These are phyloP conservation scores for Vesta saturnalis DNA, from an alignment of 2,888 invertebrate genomes.

Conservation along the genomic window DNA sequence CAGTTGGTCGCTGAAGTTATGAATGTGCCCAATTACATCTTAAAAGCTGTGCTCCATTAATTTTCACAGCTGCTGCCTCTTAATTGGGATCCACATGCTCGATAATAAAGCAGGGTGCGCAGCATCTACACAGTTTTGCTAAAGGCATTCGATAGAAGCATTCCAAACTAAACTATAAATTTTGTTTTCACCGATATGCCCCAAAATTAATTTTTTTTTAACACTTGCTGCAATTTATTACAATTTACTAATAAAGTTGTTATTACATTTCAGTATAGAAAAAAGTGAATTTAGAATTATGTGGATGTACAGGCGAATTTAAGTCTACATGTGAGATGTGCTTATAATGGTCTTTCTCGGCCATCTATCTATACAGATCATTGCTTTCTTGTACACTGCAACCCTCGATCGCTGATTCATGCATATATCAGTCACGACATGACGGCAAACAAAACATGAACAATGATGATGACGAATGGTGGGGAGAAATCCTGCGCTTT, in stretches of 20 bases:
- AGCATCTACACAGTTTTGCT: conserved; percentile 39
- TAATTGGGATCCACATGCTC: conserved; percentile 69
- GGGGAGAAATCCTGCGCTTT: conserved; percentile 40
- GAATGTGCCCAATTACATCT: conserved; percentile 73
- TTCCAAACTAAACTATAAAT: conserved; percentile 12
- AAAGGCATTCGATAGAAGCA: conserved; percentile 35
- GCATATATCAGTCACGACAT: conserved; percentile 41
- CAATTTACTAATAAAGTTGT: too few species aligned
- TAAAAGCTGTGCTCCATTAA: conserved; percentile 72
- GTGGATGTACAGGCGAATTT: too few species aligned
- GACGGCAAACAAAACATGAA: conserved; percentile 44
- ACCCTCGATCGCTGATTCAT: conserved; percentile 44
- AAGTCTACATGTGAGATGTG: too few species aligned
- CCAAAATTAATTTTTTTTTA: neutral
- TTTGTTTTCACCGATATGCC: neutral
- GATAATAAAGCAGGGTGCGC: conserved; percentile 64
- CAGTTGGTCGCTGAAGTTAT: conserved; percentile 63
- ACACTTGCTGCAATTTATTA: too few species aligned
- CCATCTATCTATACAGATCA: conserved; percentile 42
- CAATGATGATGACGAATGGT: conserved; percentile 46
- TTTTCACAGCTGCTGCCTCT: conserved; percentile 72
- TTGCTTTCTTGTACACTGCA: conserved; percentile 38
- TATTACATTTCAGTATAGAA: too few species aligned
- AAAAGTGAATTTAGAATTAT: too few species aligned
- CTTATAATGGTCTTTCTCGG: too few species aligned